Conservation (phyloP, 2,888 invertebrate genomes). For the Nomada goodeniana region DNA sequence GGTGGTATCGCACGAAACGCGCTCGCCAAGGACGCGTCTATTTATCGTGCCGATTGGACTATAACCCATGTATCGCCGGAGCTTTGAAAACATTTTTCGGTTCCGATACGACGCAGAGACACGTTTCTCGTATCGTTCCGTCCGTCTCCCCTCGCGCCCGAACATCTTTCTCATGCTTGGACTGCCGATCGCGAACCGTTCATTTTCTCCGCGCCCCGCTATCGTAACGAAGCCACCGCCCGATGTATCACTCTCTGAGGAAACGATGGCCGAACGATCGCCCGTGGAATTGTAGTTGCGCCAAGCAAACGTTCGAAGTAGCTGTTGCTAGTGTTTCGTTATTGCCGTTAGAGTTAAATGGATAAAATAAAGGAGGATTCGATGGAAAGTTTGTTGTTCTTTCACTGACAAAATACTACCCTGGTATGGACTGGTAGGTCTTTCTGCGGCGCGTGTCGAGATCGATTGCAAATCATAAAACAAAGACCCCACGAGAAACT, state of each 20-base stretch:
- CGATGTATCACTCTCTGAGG: neutral
- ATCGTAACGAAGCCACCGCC: neutral
- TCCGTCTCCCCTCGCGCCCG: conserved; percentile 19
- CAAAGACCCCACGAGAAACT: conserved; percentile 41
- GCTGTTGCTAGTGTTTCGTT: conserved; percentile 40
- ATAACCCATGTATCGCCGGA: conserved; percentile 28
- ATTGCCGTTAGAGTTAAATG: conserved; percentile 47
- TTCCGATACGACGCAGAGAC: conserved; percentile 17
- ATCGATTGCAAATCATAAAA: conserved; percentile 10
- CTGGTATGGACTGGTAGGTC: neutral
- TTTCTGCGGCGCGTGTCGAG: neutral
- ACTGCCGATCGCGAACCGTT: conserved; percentile 11
- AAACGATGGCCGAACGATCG: neutral
- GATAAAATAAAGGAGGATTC: conserved; percentile 52
- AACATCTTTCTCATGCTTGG: conserved; percentile 38
- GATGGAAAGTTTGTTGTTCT: conserved; percentile 50
- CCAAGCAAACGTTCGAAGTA: conserved; percentile 14
- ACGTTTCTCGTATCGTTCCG: conserved; percentile 42
- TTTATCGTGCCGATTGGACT: conserved; percentile 34
- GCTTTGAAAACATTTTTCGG: conserved; percentile 16
- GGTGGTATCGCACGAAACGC: neutral
- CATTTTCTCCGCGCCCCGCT: conserved; percentile 2
- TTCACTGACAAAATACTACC: conserved; percentile 31
- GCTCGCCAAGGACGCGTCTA: conserved; percentile 34
- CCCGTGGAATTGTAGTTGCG: conserved; percentile 25